A percentile compares a stretch with the other conserved stretches of the same genome.
Evolutionary conservation across 1,140 invertebrate genomes (phyloP).

Genomic region (Zaprionus ornatus): DNA sequence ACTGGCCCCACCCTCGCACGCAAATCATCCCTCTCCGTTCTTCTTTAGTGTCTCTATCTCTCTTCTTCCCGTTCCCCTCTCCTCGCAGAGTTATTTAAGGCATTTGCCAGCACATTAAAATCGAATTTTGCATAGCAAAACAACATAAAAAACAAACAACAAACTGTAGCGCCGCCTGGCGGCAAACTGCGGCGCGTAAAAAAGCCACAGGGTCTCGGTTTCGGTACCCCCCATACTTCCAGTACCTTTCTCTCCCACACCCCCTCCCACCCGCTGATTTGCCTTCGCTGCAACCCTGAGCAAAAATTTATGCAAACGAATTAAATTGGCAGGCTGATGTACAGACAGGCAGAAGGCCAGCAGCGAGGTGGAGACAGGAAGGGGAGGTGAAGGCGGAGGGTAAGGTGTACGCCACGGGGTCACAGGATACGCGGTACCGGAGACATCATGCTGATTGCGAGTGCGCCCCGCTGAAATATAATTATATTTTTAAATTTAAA

Average conservation of each 20-base stretch:
- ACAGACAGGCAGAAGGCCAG: slow-evolving; percentile 55
- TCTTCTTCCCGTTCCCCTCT: not conserved
- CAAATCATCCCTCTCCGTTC: not conserved
- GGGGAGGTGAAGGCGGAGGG: not conserved
- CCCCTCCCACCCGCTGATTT: not conserved
- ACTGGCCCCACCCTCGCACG: not conserved
- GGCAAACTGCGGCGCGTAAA: slow-evolving; percentile 46
- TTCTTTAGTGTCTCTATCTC: not conserved
- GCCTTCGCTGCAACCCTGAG: slow-evolving; percentile 8
- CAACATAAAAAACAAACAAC: slow-evolving; percentile 55
- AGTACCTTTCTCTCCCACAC: not conserved
- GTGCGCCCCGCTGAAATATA: slow-evolving; percentile 38
- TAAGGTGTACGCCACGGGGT: not conserved
- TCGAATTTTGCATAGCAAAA: slow-evolving; percentile 75
- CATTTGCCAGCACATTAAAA: slow-evolving; percentile 77
- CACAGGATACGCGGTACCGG: not conserved
- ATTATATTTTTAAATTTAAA: slow-evolving; percentile 72
- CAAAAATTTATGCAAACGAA: slow-evolving; percentile 78
- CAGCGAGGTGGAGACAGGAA: not conserved
- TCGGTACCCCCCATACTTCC: slow-evolving; percentile 45
- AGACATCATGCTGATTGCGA: slow-evolving; percentile 59
- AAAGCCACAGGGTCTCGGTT: slow-evolving; percentile 63
- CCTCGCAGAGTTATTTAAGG: slow-evolving; percentile 57
- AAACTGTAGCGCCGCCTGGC: slow-evolving; percentile 5
- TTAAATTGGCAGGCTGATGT: slow-evolving; percentile 67